Conservation (phyloP, 2,797 vertebrate genomes). For the Cyprinodon diabolis region DNA sequence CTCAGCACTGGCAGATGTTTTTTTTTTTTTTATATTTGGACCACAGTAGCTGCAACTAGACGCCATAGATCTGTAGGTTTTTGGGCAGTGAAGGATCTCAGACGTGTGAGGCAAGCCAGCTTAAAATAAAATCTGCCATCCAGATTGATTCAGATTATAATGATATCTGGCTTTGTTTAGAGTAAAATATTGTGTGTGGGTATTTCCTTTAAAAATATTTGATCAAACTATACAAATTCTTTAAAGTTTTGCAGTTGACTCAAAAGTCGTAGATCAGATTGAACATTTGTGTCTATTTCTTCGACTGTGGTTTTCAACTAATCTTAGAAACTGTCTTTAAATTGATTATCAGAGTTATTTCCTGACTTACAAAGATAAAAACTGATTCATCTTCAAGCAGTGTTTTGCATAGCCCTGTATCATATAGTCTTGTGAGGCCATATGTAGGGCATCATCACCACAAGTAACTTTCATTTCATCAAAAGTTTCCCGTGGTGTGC, state of each 20-base stretch:
- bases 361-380: neutral
- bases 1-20: constrained; percentile 53
- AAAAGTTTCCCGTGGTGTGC: too few species aligned
- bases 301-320: neutral
- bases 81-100: constrained; percentile 36
- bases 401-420: neutral
- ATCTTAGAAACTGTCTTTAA: neutral
- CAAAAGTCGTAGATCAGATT: neutral
- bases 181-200: neutral
- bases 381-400: neutral
- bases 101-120: constrained; percentile 18
- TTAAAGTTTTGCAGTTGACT: neutral
- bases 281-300: neutral
- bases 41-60: constrained; percentile 46
- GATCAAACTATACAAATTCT: neutral
- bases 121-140: constrained; percentile 10
- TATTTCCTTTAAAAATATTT: constrained; percentile 5
- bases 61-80: constrained; percentile 54
- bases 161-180: constrained; percentile 6
- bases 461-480: neutral
- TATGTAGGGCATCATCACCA: neutral
- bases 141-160: constrained; percentile 11
- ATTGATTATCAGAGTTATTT: neutral
- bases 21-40: constrained; percentile 55
- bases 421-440: too few species aligned